These are phyloP conservation scores for Lacanobia wlatinum DNA, from an alignment of 2,888 invertebrate species.

Conservation along the genomic window DNA sequence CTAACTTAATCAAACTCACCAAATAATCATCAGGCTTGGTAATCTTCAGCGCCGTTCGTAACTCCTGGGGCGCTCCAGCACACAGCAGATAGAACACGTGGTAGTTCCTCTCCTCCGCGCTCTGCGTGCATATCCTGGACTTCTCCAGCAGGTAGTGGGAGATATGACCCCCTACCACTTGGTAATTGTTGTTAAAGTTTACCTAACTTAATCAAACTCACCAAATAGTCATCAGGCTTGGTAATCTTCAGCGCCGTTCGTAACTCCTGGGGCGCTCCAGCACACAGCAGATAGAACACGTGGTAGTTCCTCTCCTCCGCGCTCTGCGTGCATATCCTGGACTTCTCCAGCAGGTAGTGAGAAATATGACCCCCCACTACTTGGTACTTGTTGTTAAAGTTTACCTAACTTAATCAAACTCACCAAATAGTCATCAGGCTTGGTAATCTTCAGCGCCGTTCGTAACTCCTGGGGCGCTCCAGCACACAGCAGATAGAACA, in stretches of 20 bases:
- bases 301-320: slow-evolving; percentile 99
- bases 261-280: slow-evolving; percentile 96
- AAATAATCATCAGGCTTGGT: slow-evolving; percentile 96
- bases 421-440: too few species aligned
- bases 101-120: slow-evolving; percentile 98
- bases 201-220: slow-evolving; percentile 76
- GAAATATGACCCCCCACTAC: slow-evolving; percentile 98
- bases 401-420: too few species aligned
- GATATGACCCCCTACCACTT: too few species aligned
- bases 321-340: slow-evolving; percentile 97
- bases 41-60: slow-evolving; percentile 93
- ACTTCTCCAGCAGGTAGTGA: slow-evolving; percentile 99
- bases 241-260: slow-evolving; percentile 94
- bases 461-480: slow-evolving; percentile 93
- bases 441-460: too few species aligned
- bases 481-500: slow-evolving; percentile 99
- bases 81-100: slow-evolving; percentile 99
- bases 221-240: slow-evolving; percentile 96
- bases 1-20: slow-evolving; percentile 83
- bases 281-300: slow-evolving; percentile 98
- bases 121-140: slow-evolving; percentile 97
- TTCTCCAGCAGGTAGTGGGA: slow-evolving; percentile 93
- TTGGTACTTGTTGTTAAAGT: too few species aligned
- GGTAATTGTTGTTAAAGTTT: too few species aligned
- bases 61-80: slow-evolving; percentile 96